phyloP scores from a whole-genome alignment of 2,797 vertebrate species.

The Steatocranus sp. region DNA sequence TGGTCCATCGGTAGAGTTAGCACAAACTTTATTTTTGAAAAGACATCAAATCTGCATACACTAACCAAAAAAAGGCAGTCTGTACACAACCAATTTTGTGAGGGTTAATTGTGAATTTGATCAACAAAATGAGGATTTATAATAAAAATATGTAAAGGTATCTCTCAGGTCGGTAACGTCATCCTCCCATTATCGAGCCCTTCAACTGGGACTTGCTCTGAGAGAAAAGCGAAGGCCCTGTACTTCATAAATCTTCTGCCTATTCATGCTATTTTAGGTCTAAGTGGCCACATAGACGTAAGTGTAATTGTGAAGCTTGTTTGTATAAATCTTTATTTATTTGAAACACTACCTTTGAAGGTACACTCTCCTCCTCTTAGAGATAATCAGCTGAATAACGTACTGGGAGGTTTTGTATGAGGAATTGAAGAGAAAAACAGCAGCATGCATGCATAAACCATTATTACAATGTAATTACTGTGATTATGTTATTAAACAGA shows the following conservation, averaged over 20 bases:
- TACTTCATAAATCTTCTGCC: slow-evolving; percentile 41
- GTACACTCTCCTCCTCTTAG: slow-evolving; percentile 37
- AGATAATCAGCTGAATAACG: slow-evolving; percentile 43
- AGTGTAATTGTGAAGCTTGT: slow-evolving; percentile 32
- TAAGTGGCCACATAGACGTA: slow-evolving; percentile 25
- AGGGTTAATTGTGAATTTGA: not conserved
- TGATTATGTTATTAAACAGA: not conserved
- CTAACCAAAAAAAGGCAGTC: not conserved
- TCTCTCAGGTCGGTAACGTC: not conserved
- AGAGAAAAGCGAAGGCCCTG: slow-evolving; percentile 41
- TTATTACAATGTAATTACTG: not conserved
- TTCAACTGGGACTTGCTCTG: not conserved
- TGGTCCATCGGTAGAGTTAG: not conserved
- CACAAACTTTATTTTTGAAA: slow-evolving; percentile 35
- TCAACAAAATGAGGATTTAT: not conserved
- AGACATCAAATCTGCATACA: slow-evolving; percentile 18
- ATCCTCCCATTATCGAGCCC: not conserved
- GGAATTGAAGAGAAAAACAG: not conserved
- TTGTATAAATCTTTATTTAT: slow-evolving; percentile 45
- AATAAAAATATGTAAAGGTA: not conserved
- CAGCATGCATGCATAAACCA: not conserved
- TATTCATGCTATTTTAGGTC: slow-evolving; percentile 41
- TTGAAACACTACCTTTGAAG: not conserved
- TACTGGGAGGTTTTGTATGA: not conserved
- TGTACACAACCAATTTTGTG: not conserved